Conservation (phyloP, 1,140 invertebrate species). For the Sweltsa coloradensis region DNA sequence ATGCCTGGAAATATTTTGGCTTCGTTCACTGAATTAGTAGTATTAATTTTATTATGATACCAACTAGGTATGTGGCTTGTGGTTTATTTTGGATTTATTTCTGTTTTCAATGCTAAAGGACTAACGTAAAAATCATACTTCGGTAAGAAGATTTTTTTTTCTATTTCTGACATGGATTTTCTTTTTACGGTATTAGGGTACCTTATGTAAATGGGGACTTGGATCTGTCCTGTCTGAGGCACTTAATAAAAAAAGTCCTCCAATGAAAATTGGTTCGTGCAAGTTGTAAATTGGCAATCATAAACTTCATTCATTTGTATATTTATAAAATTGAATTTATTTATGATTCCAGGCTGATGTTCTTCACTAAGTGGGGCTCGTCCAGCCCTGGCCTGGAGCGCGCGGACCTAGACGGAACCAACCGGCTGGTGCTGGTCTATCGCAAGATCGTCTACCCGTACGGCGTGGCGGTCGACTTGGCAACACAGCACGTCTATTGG, state of each 20-base stretch:
- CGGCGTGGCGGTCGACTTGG: conserved; percentile 55
- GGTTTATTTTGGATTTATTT: no score
- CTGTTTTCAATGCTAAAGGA: no score
- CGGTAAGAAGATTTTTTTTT: no score
- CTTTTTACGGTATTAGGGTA: no score
- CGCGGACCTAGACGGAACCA: conserved; percentile 44
- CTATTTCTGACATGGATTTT: no score
- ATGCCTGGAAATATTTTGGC: no score
- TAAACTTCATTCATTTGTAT: background rate
- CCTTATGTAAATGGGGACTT: no score
- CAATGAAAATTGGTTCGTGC: background rate
- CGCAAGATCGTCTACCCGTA: conserved; percentile 60
- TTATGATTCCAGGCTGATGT: conserved; percentile 44
- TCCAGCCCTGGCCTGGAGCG: conserved; percentile 43
- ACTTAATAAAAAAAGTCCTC: background rate
- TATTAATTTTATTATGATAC: no score
- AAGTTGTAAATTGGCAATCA: conserved; percentile 6
- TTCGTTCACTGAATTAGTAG: no score
- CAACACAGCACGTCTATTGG: conserved; percentile 64
- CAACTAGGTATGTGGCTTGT: no score
- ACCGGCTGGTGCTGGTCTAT: conserved; percentile 37
- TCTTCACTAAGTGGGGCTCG: conserved; percentile 63
- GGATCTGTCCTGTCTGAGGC: no score
- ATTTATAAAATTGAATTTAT: conserved; percentile 8
- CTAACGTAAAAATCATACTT: no score